A percentile compares a stretch with the other conserved stretches of the same genome.
These are phyloP conservation scores for Echinops telfairi DNA, from an alignment of 2,113 vertebrate genomes.

Conservation along the genomic window DNA sequence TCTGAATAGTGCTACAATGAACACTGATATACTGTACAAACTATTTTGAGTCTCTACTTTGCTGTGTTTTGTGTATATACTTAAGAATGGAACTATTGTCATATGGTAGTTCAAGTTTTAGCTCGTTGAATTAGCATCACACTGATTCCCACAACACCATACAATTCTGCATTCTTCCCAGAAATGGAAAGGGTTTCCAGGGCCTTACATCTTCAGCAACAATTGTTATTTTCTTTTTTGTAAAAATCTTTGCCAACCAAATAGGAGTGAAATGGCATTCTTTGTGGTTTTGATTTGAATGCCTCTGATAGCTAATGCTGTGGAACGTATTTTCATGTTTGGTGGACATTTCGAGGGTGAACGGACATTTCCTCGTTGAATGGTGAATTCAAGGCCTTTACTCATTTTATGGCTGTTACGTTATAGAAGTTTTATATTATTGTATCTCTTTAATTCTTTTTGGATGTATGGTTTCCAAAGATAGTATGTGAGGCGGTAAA, in stretches of 20 bases:
- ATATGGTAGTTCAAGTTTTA: background rate
- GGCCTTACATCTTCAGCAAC: background rate
- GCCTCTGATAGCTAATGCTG: background rate
- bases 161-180: background rate
- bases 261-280: background rate
- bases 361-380: background rate
- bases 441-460: background rate
- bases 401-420: background rate
- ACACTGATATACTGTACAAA: background rate
- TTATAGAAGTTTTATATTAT: background rate
- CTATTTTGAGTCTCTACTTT: background rate
- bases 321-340: background rate
- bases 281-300: background rate
- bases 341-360: background rate
- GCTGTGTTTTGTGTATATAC: background rate
- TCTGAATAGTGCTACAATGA: background rate
- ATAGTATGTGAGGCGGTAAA: background rate
- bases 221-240: background rate
- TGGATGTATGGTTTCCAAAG: background rate
- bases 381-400: background rate
- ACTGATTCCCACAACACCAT: background rate
- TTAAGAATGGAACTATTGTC: background rate
- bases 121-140: background rate
- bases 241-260: background rate
- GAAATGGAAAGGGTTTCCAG: background rate